These are phyloP conservation scores for Pissodes strobi DNA, from an alignment of 1,140 invertebrate species.

Conservation along the genomic window DNA sequence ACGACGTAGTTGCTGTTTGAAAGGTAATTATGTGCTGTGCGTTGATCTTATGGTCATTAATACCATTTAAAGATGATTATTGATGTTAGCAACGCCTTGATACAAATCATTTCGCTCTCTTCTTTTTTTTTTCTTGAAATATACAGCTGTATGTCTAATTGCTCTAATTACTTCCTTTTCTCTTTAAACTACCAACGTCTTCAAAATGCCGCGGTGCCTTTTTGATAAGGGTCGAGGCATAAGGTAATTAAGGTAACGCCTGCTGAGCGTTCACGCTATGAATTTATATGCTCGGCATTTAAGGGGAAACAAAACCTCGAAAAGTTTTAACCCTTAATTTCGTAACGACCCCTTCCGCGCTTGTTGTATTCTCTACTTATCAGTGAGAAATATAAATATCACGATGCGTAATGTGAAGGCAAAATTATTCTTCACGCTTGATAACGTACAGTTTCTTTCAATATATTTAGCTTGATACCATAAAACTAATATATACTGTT, in stretches of 20 bases:
- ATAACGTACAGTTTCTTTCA: not conserved
- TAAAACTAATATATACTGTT: not conserved
- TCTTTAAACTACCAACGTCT: too few relatives aligned
- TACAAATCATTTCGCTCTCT: too few relatives aligned
- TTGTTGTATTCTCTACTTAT: not conserved
- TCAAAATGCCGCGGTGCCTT: too few relatives aligned
- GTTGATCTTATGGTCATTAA: too few relatives aligned
- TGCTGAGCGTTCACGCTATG: not conserved
- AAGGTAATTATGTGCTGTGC: too few relatives aligned
- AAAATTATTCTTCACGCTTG: not conserved
- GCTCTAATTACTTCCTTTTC: too few relatives aligned
- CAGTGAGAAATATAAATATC: not conserved
- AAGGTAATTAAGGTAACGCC: not conserved
- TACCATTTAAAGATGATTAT: too few relatives aligned
- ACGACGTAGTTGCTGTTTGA: too few relatives aligned
- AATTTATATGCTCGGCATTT: not conserved
- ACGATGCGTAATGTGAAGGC: not conserved
- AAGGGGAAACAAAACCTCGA: not conserved
- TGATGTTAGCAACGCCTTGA: too few relatives aligned
- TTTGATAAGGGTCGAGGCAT: not conserved
- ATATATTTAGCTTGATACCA: not conserved
- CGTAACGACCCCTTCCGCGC: not conserved
- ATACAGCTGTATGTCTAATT: too few relatives aligned
- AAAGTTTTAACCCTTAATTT: constrained; percentile 3
- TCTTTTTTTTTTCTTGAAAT: too few relatives aligned